Percentiles rank a stretch among this genome's conserved stretches.
Evolutionary conservation across 2,113 vertebrate genomes (phyloP).

Genomic region (Naja naja): DNA sequence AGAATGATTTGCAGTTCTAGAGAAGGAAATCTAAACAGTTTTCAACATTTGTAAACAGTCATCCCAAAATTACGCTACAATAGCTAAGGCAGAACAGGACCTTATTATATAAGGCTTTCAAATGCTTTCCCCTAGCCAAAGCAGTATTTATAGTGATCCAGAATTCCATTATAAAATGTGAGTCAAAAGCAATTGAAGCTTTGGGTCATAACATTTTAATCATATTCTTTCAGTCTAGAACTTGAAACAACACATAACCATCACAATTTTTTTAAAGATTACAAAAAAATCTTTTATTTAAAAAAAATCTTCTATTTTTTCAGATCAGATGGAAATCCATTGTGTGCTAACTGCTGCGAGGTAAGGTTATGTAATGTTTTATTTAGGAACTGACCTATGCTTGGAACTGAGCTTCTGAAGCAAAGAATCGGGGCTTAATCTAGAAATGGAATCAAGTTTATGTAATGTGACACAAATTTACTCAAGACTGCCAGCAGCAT

Average conservation of each 20-base stretch:
- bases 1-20: neutral
- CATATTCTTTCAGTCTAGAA: neutral
- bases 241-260: neutral
- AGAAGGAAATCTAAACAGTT: neutral
- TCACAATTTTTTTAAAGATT: neutral
- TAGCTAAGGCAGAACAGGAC: neutral
- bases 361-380: neutral
- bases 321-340: neutral
- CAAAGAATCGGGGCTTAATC: neutral
- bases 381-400: neutral
- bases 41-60: neutral
- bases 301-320: neutral
- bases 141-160: neutral
- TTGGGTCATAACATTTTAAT: neutral
- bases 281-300: too few relatives aligned
- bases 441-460: neutral
- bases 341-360: neutral
- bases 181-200: neutral
- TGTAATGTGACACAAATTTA: neutral
- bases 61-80: neutral
- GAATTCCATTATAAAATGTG: neutral
- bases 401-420: neutral
- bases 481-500: neutral
- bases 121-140: neutral
- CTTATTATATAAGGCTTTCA: neutral